phyloP scores from a whole-genome alignment of 2,888 invertebrate genomes.

The Synanthedon andrenaeformis region DNA sequence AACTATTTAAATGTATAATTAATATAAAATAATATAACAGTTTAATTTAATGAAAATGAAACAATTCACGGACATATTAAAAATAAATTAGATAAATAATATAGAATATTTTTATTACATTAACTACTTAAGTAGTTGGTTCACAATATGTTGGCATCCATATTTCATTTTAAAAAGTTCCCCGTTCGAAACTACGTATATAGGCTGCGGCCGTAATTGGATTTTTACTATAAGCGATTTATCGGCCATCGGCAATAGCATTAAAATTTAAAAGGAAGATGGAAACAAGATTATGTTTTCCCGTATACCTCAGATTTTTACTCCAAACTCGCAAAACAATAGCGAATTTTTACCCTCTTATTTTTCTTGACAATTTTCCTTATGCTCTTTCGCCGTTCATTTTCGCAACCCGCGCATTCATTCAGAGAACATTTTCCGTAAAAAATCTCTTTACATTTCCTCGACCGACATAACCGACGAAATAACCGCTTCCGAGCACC shows the following conservation, averaged over 20 bases:
- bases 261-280: conserved; percentile 5
- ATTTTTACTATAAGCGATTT: conserved; percentile 7
- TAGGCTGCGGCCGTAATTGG: conserved; percentile 5
- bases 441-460: not conserved
- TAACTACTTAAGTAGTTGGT: too few species aligned
- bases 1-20: too few species aligned
- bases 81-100: too few species aligned
- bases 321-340: not conserved
- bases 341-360: not conserved
- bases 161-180: not conserved
- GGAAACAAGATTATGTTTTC: conserved; percentile 7
- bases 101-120: too few species aligned
- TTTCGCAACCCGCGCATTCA: not conserved
- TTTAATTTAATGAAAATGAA: too few species aligned
- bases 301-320: not conserved
- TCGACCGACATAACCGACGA: not conserved
- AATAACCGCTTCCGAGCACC: not conserved
- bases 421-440: not conserved
- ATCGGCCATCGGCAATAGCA: conserved; percentile 8
- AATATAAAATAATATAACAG: too few species aligned
- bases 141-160: not conserved
- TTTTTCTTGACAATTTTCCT: not conserved
- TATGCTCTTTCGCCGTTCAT: not conserved
- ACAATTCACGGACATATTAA: too few species aligned
- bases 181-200: not conserved